Conservation (phyloP, 1,140 invertebrate genomes). For the Triops cancriformis region DNA sequence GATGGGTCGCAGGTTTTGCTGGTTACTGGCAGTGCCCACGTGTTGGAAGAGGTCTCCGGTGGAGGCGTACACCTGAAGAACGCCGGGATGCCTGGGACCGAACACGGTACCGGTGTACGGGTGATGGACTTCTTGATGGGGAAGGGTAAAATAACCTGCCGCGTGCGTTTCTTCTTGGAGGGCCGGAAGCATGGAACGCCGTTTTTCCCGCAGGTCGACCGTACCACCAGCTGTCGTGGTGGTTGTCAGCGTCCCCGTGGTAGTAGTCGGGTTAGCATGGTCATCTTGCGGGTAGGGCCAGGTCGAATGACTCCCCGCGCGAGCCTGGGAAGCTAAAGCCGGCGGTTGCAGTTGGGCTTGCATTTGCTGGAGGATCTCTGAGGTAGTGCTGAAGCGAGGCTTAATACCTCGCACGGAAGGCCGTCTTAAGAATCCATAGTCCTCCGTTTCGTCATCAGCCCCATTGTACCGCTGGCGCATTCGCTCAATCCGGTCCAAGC, state of each 20-base stretch:
- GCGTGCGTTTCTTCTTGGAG: neutral
- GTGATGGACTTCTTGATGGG: slow-evolving; percentile 1
- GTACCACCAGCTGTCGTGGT: neutral
- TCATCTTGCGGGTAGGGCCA: slow-evolving; percentile 16
- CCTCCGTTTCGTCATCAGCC: slow-evolving; percentile 56
- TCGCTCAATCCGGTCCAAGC: slow-evolving; percentile 66
- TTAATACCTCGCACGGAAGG: slow-evolving; percentile 71
- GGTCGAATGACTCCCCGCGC: neutral
- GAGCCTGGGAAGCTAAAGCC: slow-evolving; percentile 35
- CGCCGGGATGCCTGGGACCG: slow-evolving; percentile 6
- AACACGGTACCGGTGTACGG: neutral
- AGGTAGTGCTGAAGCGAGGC: slow-evolving; percentile 62
- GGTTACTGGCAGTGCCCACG: neutral
- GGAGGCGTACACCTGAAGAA: slow-evolving; percentile 21
- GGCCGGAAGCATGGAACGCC: slow-evolving; percentile 6
- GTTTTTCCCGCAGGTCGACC: slow-evolving; percentile 12
- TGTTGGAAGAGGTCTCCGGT: slow-evolving; percentile 25
- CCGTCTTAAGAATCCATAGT: slow-evolving; percentile 78
- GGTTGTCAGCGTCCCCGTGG: neutral
- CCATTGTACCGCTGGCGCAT: slow-evolving; percentile 61
- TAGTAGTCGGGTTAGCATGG: neutral
- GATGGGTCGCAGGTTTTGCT: neutral
- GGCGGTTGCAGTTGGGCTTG: slow-evolving; percentile 57
- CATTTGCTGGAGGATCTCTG: slow-evolving; percentile 71
- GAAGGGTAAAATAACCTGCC: neutral